Evolutionary conservation across 2,888 invertebrate species (phyloP), one percentile per base, ranked within the genome.

Genomic region (Seira ritae): DNA sequence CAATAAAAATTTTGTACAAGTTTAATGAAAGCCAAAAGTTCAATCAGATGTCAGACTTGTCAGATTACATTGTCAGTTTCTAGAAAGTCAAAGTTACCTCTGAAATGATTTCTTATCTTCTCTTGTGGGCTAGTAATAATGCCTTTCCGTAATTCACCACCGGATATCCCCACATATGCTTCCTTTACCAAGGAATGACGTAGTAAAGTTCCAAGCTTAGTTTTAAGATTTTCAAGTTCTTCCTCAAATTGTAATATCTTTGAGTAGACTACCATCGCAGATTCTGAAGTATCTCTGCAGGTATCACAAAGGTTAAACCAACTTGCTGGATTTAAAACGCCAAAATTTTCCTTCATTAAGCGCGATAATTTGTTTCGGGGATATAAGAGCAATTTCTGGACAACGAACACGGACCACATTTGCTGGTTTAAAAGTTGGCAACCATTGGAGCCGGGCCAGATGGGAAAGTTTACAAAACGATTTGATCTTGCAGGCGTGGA

Each of bases 291-390:
- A n/a, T n/a, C n/a, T n/a, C n/a, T n/a, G n/a, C 78, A 78, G 10
- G 1, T 15, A 2, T 12, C 23, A 66, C 78, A 78, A 4, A 71
- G 8, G 17, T 8, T 17, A 46, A 78, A 78, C 70, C 78, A 78
- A 8, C 10, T 19, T 1, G 22, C 46, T 2, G 70, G 62, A 37
- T 46, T 17, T 0, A 55, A 31, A 74, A 42, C 24, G 0, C 46
- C 66, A 22, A 3, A 22, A 20, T 42, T 42, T 65, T 46, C 19
- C 10, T 60, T 60, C 12, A 78, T 8, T 10, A 78, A 2, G 0
- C 46, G 10, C 0, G 8, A 23, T 1, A 60, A 55, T 12, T 71
- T 78, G 1, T n/a, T 10, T 19, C 46, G 12, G 0, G 78, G 78
- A 19, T 23, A 66, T 17, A 23, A 22, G 1, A 78, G 55, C 65